phyloP scores from a whole-genome alignment of 2,797 vertebrate genomes.

The Halcyon leucocephala region DNA sequence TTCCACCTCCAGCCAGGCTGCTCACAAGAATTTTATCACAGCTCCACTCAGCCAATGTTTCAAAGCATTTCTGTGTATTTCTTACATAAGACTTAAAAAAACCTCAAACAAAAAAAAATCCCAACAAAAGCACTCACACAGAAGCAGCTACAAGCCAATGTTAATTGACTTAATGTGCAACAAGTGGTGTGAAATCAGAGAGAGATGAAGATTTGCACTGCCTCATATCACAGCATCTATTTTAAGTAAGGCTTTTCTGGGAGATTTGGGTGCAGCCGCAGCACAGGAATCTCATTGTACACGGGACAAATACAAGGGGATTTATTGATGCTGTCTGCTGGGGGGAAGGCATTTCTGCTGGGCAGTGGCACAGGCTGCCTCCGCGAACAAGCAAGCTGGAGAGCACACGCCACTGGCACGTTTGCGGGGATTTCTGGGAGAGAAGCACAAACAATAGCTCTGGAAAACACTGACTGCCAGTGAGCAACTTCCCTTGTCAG shows the following conservation, averaged over 20 bases:
- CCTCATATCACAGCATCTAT: neutral
- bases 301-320: conserved; percentile 50
- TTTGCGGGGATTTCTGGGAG: neutral
- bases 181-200: neutral
- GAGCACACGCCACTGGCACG: neutral
- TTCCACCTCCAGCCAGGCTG: neutral
- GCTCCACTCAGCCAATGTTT: neutral
- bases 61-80: neutral
- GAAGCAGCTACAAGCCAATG: neutral
- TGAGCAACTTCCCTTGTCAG: neutral
- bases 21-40: conserved; percentile 7
- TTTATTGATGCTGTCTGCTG: conserved; percentile 35
- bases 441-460: neutral
- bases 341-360: neutral
- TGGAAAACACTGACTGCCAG: neutral
- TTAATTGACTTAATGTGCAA: neutral
- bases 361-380: conserved; percentile 5
- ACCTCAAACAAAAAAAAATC: neutral
- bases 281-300: conserved; percentile 65
- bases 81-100: neutral
- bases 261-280: neutral
- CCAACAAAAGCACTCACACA: neutral
- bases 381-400: neutral
- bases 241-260: neutral
- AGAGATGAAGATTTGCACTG: neutral